Base-by-base conservation (phyloP, 2,888 invertebrate genomes). In the Aleiodes alternator region DNA sequence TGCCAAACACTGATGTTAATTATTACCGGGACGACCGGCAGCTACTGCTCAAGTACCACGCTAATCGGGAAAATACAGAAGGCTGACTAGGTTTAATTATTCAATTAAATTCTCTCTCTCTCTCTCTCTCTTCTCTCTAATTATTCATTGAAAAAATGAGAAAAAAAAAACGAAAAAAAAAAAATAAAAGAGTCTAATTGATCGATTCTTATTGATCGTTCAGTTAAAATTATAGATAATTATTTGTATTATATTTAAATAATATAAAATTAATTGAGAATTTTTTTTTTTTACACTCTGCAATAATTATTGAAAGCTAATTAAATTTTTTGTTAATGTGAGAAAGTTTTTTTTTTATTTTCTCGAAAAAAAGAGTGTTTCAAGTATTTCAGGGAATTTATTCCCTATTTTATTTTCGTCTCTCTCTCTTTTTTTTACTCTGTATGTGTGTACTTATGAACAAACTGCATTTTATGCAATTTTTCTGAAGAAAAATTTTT, bases 81-180 rank as follows among this genome's bases (percentile, higher is more conserved):
- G 89, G 89, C 89, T 89, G 89, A 89, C 84, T 89, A 89, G 89
- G 84, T 87, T 89, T 84, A 86, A 86, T 83, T 84, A 84, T 82
- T 80, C 79, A 82, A 80, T 81, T 82, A 72, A 77, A 83, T 79
- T 59, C 71, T 53, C 43, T 48, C 34, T n/a, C 12, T 12, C 48
- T 59, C 71, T 53, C 43, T 48, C 34, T n/a, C 12, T 12, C 48
- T 48, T 38, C n/a, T 5, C 56, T 14, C 38, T 53, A 16, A 16
- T 14, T 8, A 55, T 57, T 53, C 70, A 61, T 69, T n/a, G 23
- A 69, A 57, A 68, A n/a, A n/a, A n/a, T n/a, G n/a, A n/a, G n/a
- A n/a, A n/a, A n/a, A n/a, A n/a, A n/a, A 38, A 72, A 38, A 34
- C 23, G 23, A 23, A 23, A 23, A 23, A 23, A 23, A 23, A 23